Percentiles rank a stretch among this genome's conserved stretches.
Conservation (phyloP, 1,140 invertebrate species). For the Dinoponera quadriceps region DNA sequence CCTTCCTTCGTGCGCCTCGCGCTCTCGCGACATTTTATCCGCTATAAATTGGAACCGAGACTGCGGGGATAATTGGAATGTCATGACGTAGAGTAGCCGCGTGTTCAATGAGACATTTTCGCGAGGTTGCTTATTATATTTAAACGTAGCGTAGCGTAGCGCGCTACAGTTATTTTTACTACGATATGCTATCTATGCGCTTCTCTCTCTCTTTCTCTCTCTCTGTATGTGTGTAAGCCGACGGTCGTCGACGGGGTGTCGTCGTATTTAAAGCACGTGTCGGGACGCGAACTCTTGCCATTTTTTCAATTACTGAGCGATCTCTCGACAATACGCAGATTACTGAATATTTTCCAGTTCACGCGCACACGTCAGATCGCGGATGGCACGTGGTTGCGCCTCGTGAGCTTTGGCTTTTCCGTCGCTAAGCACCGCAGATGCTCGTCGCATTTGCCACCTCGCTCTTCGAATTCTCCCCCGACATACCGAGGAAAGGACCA, state of each 20-base stretch:
- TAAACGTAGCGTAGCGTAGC: not conserved
- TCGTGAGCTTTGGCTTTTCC: no score
- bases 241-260: not conserved
- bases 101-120: constrained; percentile 6
- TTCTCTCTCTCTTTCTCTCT: not conserved
- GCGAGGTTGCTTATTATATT: constrained; percentile 9
- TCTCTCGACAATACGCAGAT: no score
- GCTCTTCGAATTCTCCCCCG: no score
- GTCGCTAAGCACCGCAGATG: no score
- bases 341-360: no score
- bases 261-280: not conserved
- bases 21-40: constrained; percentile 32
- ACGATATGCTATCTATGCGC: not conserved
- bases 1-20: not conserved
- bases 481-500: no score
- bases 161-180: not conserved
- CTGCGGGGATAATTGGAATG: constrained; percentile 34
- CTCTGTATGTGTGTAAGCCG: no score
- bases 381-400: no score
- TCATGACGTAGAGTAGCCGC: not conserved
- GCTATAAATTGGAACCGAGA: constrained; percentile 40
- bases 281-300: not conserved
- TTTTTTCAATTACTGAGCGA: not conserved
- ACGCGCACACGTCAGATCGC: no score
- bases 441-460: no score